Evolutionary conservation across 2,888 invertebrate genomes (phyloP).

Genomic region (Cataglyphis cursor): DNA sequence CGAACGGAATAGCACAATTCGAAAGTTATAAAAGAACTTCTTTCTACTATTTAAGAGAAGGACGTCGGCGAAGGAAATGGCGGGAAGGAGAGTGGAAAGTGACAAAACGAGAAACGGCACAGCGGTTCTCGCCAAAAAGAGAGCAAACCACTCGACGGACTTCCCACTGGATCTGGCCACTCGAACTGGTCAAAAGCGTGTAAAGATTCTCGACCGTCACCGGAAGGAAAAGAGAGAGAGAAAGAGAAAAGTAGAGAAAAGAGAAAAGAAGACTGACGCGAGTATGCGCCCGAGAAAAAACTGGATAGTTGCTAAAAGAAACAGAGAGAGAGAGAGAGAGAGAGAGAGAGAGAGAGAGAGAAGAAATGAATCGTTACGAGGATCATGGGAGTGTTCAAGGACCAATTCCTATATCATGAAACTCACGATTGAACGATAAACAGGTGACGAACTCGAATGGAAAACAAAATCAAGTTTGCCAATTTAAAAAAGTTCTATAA

Average conservation of each 20-base stretch:
- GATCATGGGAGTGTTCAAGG: not conserved
- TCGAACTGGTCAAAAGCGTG: conserved; percentile 27
- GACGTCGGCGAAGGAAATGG: conserved; percentile 16
- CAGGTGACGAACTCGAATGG: conserved; percentile 54
- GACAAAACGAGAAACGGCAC: conserved; percentile 37
- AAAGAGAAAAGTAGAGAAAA: not conserved
- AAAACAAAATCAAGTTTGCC: conserved; percentile 70
- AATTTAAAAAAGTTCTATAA: conserved; percentile 66
- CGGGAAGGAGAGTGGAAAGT: not conserved
- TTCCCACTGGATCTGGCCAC: conserved; percentile 40
- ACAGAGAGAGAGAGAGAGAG: not conserved
- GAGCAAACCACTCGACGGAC: conserved; percentile 65
- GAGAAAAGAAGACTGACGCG: conserved; percentile 13
- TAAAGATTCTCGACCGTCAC: conserved; percentile 41
- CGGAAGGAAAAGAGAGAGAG: conserved; percentile 8
- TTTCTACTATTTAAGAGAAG: conserved; percentile 70
- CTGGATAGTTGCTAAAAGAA: not conserved
- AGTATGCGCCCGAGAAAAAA: conserved; percentile 18
- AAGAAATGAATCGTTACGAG: not conserved
- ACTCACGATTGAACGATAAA: conserved; percentile 46
- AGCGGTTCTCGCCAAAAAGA: conserved; percentile 54
- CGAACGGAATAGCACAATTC: conserved; percentile 63
- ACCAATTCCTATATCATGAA: conserved; percentile 28
- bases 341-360: not conserved
- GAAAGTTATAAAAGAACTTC: conserved; percentile 76